phyloP scores from a whole-genome alignment of 2,888 invertebrate genomes.

The Orthonevra nobilis region DNA sequence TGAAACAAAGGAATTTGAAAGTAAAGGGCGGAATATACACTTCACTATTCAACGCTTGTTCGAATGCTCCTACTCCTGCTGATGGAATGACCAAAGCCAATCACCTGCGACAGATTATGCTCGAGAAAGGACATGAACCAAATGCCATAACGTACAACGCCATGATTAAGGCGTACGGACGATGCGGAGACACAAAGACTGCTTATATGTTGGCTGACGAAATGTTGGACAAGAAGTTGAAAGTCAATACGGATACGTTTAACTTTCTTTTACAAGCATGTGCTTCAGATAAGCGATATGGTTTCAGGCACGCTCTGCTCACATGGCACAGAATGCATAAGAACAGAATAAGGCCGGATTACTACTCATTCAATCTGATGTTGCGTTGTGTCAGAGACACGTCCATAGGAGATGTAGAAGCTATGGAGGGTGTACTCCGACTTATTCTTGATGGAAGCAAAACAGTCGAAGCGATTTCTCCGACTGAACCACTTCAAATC shows the following conservation, averaged over 20 bases:
- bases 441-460: constrained; percentile 73
- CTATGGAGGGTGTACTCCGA: constrained; percentile 82
- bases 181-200: constrained; percentile 88
- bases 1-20: constrained; percentile 87
- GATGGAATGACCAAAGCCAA: constrained; percentile 87
- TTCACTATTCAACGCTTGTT: constrained; percentile 93
- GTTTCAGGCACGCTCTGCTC: constrained; percentile 89
- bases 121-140: constrained; percentile 85
- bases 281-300: constrained; percentile 88
- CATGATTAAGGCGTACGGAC: constrained; percentile 95
- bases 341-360: constrained; percentile 84
- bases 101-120: constrained; percentile 85
- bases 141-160: constrained; percentile 91
- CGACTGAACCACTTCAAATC: constrained; percentile 27
- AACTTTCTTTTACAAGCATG: constrained; percentile 92
- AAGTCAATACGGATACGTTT: constrained; percentile 85
- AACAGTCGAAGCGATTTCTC: background rate
- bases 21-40: constrained; percentile 89
- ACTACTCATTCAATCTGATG: constrained; percentile 90
- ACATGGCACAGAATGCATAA: constrained; percentile 92
- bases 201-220: constrained; percentile 93
- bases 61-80: constrained; percentile 86
- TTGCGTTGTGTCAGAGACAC: constrained; percentile 90
- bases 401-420: constrained; percentile 85
- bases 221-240: constrained; percentile 85